Evolutionary conservation across 2,797 vertebrate species (phyloP).

Genomic region (Sebastes umbrosus): DNA sequence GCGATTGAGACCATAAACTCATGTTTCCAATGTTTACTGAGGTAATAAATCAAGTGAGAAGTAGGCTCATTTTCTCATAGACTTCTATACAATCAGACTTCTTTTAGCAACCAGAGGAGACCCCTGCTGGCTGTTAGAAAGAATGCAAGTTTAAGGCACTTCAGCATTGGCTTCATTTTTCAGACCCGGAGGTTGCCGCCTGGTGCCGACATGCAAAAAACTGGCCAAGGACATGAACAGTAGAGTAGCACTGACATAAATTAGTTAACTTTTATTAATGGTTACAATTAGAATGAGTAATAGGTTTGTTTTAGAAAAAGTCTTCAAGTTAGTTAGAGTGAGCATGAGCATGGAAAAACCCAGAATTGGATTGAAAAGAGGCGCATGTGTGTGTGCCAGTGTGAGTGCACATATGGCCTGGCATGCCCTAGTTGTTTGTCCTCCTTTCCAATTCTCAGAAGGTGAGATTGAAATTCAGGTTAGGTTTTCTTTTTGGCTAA

Average conservation of each 20-base stretch:
- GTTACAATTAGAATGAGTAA: not conserved
- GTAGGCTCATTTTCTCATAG: too few relatives aligned
- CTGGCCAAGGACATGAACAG: not conserved
- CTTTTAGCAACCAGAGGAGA: too few relatives aligned
- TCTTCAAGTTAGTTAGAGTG: not conserved
- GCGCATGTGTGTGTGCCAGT: not conserved
- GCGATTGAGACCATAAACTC: too few relatives aligned
- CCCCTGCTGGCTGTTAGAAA: too few relatives aligned
- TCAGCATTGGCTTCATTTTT: too few relatives aligned
- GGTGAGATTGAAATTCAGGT: slow-evolving; percentile 71
- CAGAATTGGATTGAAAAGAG: not conserved
- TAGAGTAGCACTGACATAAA: not conserved
- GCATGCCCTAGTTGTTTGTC: slow-evolving; percentile 68
- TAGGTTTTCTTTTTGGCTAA: slow-evolving; percentile 60
- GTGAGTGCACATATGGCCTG: slow-evolving; percentile 28
- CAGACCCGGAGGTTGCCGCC: too few relatives aligned
- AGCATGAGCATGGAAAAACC: not conserved
- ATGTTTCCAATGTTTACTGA: too few relatives aligned
- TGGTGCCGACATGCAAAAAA: too few relatives aligned
- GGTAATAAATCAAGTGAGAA: too few relatives aligned
- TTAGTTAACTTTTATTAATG: not conserved
- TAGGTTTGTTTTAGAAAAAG: not conserved
- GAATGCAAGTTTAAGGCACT: too few relatives aligned
- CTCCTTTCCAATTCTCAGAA: slow-evolving; percentile 61
- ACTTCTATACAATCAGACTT: too few relatives aligned